phyloP scores from a whole-genome alignment of 2,113 vertebrate species.

The Phaethon lepturus region DNA sequence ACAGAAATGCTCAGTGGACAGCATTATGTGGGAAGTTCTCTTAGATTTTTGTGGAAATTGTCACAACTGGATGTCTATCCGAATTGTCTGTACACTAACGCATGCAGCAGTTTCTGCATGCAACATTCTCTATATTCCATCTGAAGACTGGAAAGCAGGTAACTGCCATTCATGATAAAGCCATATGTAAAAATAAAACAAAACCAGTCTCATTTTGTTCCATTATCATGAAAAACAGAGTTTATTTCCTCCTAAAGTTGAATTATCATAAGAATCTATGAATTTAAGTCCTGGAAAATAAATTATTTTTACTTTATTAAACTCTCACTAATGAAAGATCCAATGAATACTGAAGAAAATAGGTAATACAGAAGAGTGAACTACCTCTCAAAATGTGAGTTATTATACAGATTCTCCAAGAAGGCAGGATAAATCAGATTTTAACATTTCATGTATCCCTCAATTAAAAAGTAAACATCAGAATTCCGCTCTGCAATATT shows the following conservation, averaged over 20 bases:
- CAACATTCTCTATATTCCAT: not conserved
- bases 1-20: not conserved
- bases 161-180: not conserved
- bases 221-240: not conserved
- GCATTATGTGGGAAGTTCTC: not conserved
- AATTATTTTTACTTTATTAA: not conserved
- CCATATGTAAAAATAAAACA: not conserved
- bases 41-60: not conserved
- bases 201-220: not conserved
- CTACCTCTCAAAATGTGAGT: not conserved
- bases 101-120: not conserved
- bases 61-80: not conserved
- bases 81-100: not conserved
- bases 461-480: not conserved
- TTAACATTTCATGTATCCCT: not conserved
- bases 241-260: not conserved
- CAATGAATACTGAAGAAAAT: not conserved
- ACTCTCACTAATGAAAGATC: not conserved
- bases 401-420: not conserved
- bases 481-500: not conserved
- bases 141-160: not conserved
- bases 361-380: not conserved
- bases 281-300: not conserved
- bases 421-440: not conserved
- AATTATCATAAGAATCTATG: not conserved